phyloP scores from a whole-genome alignment of 2,888 invertebrate species.

The Zonitis immaculata region DNA sequence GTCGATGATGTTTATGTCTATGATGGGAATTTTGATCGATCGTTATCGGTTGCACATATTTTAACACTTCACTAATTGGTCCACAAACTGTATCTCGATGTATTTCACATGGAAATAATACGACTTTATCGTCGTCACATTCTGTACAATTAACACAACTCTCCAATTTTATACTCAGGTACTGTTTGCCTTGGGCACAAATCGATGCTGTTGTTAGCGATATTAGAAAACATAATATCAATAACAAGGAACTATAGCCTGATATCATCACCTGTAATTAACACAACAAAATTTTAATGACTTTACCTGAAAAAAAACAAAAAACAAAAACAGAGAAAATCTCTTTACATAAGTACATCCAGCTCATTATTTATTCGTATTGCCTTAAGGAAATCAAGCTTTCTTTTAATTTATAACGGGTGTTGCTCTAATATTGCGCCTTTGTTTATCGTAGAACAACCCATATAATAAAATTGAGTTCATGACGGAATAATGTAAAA shows the following conservation, averaged over 20 bases:
- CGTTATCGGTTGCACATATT: slow-evolving; percentile 9
- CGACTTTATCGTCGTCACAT: slow-evolving; percentile 60
- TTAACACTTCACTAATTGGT: slow-evolving; percentile 55
- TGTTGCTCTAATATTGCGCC: too few relatives aligned
- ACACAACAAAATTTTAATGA: too few relatives aligned
- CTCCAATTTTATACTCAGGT: slow-evolving; percentile 64
- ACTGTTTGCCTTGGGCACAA: slow-evolving; percentile 55
- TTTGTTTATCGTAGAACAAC: too few relatives aligned
- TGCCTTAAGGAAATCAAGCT: too few relatives aligned
- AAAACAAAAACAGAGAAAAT: too few relatives aligned
- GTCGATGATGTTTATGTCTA: slow-evolving; percentile 32
- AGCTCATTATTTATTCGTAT: too few relatives aligned
- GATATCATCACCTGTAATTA: slow-evolving; percentile 46
- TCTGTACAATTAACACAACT: slow-evolving; percentile 66
- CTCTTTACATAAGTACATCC: too few relatives aligned
- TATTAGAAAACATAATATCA: slow-evolving; percentile 29
- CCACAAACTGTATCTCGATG: slow-evolving; percentile 74
- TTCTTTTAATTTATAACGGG: too few relatives aligned
- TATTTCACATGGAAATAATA: slow-evolving; percentile 67
- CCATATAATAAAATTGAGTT: too few relatives aligned
- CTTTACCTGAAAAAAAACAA: too few relatives aligned
- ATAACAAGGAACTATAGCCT: slow-evolving; percentile 31
- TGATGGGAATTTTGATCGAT: slow-evolving; percentile 8
- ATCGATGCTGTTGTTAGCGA: slow-evolving; percentile 34
- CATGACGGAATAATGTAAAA: too few relatives aligned